Evolutionary conservation across 1,140 invertebrate genomes (phyloP).

Genomic region (Drosophila parabipectinata): DNA sequence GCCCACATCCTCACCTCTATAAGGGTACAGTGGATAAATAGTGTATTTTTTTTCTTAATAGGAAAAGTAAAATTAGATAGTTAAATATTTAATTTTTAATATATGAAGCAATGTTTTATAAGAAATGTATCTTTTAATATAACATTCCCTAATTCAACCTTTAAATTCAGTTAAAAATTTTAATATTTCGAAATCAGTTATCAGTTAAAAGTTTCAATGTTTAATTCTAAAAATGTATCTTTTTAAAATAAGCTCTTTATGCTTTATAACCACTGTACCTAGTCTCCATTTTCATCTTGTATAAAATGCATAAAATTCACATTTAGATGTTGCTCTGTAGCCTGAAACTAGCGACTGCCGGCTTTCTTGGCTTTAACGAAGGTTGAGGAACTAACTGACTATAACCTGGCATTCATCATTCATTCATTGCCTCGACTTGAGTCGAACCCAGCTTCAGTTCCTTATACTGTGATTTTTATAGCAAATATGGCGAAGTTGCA

Average conservation of each 20-base stretch:
- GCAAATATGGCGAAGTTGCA: conserved; percentile 65
- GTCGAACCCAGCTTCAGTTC: conserved; percentile 5
- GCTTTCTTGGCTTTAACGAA: conserved; percentile 46
- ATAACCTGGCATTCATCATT: conserved; percentile 73
- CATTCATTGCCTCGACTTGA: conserved; percentile 62
- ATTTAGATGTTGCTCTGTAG: conserved; percentile 66
- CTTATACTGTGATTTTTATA: conserved; percentile 53
- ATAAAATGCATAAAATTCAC: conserved; percentile 79
- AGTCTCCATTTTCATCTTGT: conserved; percentile 65
- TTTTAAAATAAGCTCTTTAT: neutral
- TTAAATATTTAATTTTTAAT: no score
- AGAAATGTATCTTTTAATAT: neutral
- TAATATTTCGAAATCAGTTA: no score
- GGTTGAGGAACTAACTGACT: conserved; percentile 16
- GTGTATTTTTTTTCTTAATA: neutral
- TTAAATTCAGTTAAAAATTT: no score
- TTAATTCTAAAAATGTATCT: no score
- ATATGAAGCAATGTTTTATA: no score
- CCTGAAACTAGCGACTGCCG: conserved; percentile 40
- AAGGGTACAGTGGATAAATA: conserved; percentile 34
- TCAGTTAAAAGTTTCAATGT: no score
- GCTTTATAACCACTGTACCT: conserved; percentile 40
- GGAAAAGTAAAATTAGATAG: no score
- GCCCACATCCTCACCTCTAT: conserved; percentile 37
- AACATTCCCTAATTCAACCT: no score